Percentiles rank a stretch among this genome's conserved stretches.
phyloP scores from a whole-genome alignment of 2,113 vertebrate species.

The Lophius piscatorius region DNA sequence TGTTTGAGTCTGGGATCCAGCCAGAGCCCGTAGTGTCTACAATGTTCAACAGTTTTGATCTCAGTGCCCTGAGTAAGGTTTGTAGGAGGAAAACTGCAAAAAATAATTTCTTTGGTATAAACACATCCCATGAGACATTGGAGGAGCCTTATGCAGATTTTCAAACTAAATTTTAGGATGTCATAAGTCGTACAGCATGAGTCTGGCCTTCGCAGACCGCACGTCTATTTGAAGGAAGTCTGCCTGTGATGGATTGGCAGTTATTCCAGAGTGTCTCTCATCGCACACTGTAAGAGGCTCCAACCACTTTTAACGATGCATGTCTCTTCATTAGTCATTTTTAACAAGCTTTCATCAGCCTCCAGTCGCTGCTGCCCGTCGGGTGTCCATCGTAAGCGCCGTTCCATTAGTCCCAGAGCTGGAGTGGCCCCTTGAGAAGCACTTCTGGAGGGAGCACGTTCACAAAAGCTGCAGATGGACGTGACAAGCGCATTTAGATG shows the following conservation, averaged over 20 bases:
- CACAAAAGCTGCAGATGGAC: not conserved
- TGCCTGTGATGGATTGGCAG: conserved; percentile 10
- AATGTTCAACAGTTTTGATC: too few species aligned
- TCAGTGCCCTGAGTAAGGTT: too few species aligned
- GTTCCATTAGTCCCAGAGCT: conserved; percentile 33
- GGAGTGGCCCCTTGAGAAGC: not conserved
- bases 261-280: not conserved
- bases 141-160: too few species aligned
- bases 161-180: too few species aligned
- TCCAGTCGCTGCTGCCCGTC: not conserved
- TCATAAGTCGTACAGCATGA: too few species aligned
- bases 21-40: too few species aligned
- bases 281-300: not conserved
- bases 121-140: too few species aligned
- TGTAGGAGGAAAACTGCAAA: too few species aligned
- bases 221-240: not conserved
- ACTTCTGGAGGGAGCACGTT: not conserved
- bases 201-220: too few species aligned
- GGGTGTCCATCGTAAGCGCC: conserved; percentile 22
- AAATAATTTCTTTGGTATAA: too few species aligned
- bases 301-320: conserved; percentile 12
- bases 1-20: too few species aligned
- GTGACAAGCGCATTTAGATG: conserved; percentile 24
- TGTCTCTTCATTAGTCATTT: conserved; percentile 40
- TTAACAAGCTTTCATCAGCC: conserved; percentile 27